A percentile compares a stretch with the other conserved stretches of the same genome.
Evolutionary conservation across 2,113 vertebrate genomes (phyloP).

Genomic region (Psittacara wagleri): DNA sequence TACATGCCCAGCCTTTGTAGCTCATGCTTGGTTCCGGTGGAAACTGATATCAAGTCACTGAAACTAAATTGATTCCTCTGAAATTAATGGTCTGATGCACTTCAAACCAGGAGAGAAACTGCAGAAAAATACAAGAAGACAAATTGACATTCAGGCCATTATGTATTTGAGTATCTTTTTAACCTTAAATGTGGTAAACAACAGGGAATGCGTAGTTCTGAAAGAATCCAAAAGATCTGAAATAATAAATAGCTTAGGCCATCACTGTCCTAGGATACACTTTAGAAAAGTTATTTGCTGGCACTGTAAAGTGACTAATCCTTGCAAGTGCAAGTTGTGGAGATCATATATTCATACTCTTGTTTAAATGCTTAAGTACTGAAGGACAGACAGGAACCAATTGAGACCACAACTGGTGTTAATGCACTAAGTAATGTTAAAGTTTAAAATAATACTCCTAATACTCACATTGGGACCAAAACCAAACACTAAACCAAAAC

Average conservation of each 20-base stretch:
- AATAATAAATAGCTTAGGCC: not conserved
- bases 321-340: not conserved
- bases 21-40: not conserved
- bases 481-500: not conserved
- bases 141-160: not conserved
- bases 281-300: not conserved
- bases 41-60: not conserved
- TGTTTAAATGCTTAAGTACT: not conserved
- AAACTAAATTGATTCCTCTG: not conserved
- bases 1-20: fast-evolving
- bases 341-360: not conserved
- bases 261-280: not conserved
- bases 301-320: not conserved
- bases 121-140: not conserved
- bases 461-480: not conserved
- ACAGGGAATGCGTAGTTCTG: not conserved
- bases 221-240: not conserved
- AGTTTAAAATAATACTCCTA: not conserved
- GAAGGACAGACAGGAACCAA: not conserved
- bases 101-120: not conserved
- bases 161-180: not conserved
- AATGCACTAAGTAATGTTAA: not conserved
- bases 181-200: not conserved
- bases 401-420: not conserved
- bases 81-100: not conserved